These are phyloP conservation scores for Coenonympha arcania DNA, from an alignment of 2,888 invertebrate genomes.

Conservation along the genomic window DNA sequence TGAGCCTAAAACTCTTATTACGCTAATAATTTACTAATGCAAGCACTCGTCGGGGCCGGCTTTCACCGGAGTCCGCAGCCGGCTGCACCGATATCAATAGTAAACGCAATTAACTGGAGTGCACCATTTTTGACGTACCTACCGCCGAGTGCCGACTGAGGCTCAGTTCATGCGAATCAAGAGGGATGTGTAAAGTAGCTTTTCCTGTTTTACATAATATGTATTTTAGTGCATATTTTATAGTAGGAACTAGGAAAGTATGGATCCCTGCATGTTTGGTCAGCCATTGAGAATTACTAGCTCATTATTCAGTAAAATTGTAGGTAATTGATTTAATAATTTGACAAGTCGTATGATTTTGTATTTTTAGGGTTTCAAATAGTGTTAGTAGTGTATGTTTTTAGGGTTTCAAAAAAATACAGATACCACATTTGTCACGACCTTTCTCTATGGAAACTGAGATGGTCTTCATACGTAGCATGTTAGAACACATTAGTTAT, in stretches of 20 bases:
- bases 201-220: conserved; percentile 1
- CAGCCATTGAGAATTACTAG: no score
- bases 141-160: conserved; percentile 39
- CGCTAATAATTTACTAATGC: conserved; percentile 35
- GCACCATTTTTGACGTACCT: conserved; percentile 57
- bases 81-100: conserved; percentile 59
- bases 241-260: not conserved
- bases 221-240: not conserved
- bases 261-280: no score
- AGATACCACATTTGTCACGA: no score
- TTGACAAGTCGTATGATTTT: no score
- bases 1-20: conserved; percentile 29
- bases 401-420: no score
- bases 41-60: conserved; percentile 31
- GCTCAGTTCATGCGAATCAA: conserved; percentile 15
- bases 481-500: no score
- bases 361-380: no score
- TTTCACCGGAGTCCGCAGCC: conserved; percentile 39
- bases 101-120: conserved; percentile 68
- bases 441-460: no score
- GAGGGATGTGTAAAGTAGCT: not conserved
- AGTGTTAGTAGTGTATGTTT: no score
- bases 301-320: no score
- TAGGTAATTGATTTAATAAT: no score
- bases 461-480: no score